These are phyloP conservation scores for Monochamus alternatus DNA, from an alignment of 2,888 invertebrate genomes.

Conservation along the genomic window DNA sequence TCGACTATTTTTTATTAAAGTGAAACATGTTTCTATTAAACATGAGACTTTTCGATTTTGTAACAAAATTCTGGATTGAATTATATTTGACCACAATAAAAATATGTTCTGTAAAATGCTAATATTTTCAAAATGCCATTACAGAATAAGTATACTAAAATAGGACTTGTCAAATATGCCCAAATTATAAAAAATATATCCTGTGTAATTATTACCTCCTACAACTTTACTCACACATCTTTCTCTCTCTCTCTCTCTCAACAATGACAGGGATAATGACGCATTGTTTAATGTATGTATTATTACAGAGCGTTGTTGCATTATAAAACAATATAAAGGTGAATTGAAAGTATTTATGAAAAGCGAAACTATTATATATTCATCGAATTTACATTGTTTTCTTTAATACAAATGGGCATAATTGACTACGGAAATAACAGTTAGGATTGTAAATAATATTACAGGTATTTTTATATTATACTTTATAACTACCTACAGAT, in stretches of 20 bases:
- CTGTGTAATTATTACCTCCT: too few species aligned
- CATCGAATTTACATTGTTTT: neutral
- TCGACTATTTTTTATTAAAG: slow-evolving; percentile 1
- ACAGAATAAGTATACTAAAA: slow-evolving; percentile 33
- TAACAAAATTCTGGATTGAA: neutral
- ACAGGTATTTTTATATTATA: slow-evolving; percentile 46
- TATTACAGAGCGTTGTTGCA: too few species aligned
- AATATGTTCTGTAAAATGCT: slow-evolving; percentile 29
- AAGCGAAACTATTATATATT: too few species aligned
- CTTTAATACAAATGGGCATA: slow-evolving; percentile 16
- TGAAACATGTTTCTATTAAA: slow-evolving; percentile 20
- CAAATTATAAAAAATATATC: neutral
- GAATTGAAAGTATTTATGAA: too few species aligned
- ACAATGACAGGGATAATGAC: too few species aligned
- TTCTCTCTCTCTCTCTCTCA: too few species aligned
- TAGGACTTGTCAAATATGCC: slow-evolving; percentile 32
- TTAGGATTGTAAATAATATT: slow-evolving; percentile 43
- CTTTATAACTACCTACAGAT: slow-evolving; percentile 39
- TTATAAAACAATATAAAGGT: too few species aligned
- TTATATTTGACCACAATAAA: neutral
- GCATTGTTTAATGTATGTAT: too few species aligned
- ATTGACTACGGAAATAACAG: slow-evolving; percentile 8
- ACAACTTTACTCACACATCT: too few species aligned
- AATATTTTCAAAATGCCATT: slow-evolving; percentile 31
- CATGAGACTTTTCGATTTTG: slow-evolving; percentile 3